Evolutionary conservation across 2,888 invertebrate genomes (phyloP).

Genomic region (Eulithis prunata): DNA sequence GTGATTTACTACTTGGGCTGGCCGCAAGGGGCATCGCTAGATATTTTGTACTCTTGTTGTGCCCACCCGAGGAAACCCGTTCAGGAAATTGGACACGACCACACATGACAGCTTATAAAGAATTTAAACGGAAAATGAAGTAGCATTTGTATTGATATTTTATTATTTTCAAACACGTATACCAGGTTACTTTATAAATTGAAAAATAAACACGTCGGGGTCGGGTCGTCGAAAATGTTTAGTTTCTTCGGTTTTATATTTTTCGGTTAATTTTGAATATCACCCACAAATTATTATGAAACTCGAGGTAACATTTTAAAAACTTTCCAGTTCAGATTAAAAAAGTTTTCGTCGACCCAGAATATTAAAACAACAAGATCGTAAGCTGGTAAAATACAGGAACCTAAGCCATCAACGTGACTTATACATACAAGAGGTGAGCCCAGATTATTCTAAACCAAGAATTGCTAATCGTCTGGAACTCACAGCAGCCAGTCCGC

Average conservation of each 20-base stretch:
- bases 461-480: conserved; percentile 16
- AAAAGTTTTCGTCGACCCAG: background rate
- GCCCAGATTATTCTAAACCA: conserved; percentile 1
- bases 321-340: background rate
- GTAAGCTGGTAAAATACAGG: background rate
- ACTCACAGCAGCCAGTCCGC: conserved; percentile 16
- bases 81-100: conserved; percentile 46
- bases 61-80: conserved; percentile 39
- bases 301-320: background rate
- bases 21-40: conserved; percentile 39
- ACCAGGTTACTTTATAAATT: too few relatives aligned
- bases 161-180: too few relatives aligned
- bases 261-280: too few relatives aligned
- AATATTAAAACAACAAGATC: background rate
- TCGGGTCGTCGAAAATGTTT: too few relatives aligned
- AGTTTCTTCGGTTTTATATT: too few relatives aligned
- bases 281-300: background rate
- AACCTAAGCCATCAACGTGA: background rate
- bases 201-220: too few relatives aligned
- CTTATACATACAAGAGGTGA: background rate
- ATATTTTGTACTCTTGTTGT: conserved; percentile 36
- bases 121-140: conserved; percentile 20
- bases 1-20: conserved; percentile 51
- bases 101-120: conserved; percentile 34
- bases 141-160: background rate